Conservation (phyloP, 2,888 invertebrate species). For the Melangyna quadrimaculata region DNA sequence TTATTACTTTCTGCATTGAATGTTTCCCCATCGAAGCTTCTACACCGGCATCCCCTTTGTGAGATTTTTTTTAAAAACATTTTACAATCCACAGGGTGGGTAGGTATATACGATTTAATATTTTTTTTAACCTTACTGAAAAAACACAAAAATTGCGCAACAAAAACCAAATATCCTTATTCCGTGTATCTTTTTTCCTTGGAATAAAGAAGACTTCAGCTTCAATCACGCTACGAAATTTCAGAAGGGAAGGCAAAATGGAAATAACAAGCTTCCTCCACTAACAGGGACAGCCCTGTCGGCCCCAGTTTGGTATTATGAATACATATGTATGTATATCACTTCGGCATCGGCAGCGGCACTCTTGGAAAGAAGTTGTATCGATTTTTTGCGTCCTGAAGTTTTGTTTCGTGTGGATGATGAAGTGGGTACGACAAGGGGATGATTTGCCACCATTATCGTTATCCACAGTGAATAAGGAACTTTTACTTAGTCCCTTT, state of each 20-base stretch:
- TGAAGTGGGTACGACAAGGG: slow-evolving; percentile 6
- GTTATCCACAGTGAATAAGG: slow-evolving; percentile 28
- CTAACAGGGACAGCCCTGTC: background rate
- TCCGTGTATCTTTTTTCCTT: background rate
- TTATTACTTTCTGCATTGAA: slow-evolving; percentile 9
- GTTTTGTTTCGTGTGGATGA: background rate
- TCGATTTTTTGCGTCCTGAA: slow-evolving; percentile 52
- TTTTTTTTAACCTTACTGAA: slow-evolving; percentile 6
- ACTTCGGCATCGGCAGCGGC: background rate
- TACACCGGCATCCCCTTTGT: background rate
- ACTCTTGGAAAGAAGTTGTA: slow-evolving; percentile 29
- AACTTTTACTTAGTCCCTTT: slow-evolving; percentile 28
- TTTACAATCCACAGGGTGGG: slow-evolving; percentile 26
- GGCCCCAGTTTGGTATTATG: background rate
- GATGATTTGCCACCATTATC: slow-evolving; percentile 18
- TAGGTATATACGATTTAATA: slow-evolving; percentile 5
- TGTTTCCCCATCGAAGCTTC: background rate
- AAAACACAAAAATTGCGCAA: background rate
- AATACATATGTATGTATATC: background rate
- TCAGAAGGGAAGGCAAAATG: slow-evolving; percentile 7
- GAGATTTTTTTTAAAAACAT: background rate
- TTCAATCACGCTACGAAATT: background rate
- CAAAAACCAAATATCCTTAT: slow-evolving; percentile 1
- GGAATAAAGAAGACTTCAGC: background rate
- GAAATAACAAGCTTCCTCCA: slow-evolving; percentile 28